Percentiles rank a stretch among this genome's conserved stretches.
Evolutionary conservation across 2,888 invertebrate genomes (phyloP).

Genomic region (Tryphoninae sp.): DNA sequence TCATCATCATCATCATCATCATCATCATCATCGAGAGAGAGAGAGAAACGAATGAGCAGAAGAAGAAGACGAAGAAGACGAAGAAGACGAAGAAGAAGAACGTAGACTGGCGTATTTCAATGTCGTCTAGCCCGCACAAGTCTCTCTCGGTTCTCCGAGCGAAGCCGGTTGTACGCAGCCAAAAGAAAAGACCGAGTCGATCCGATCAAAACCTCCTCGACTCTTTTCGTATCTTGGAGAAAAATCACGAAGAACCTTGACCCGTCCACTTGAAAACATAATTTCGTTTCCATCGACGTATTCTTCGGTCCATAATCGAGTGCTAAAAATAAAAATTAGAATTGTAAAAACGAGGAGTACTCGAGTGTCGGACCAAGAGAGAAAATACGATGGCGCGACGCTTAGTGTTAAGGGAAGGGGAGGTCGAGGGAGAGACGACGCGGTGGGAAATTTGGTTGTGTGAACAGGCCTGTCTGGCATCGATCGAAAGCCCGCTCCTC

Average conservation of each 20-base stretch:
- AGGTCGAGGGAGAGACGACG: slow-evolving; percentile 36
- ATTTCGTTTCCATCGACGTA: background rate
- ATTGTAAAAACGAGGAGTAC: background rate
- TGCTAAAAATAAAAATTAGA: background rate
- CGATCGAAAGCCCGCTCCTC: slow-evolving; percentile 75
- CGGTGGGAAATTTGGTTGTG: slow-evolving; percentile 78
- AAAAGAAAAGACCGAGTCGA: slow-evolving; percentile 12
- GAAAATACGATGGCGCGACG: background rate
- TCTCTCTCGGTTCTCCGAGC: slow-evolving; percentile 52
- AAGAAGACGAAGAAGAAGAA: slow-evolving; percentile 36
- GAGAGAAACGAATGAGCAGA: slow-evolving; percentile 11
- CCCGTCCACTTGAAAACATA: slow-evolving; percentile 2
- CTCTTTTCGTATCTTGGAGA: background rate
- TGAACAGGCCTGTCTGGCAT: slow-evolving; percentile 81
- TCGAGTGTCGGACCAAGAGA: background rate
- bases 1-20: background rate
- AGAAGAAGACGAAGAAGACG: slow-evolving; percentile 42
- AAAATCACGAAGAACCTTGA: background rate
- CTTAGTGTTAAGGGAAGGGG: background rate
- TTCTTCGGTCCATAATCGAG: background rate
- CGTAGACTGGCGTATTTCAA: slow-evolving; percentile 65
- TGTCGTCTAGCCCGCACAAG: slow-evolving; percentile 62
- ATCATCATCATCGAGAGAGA: slow-evolving; percentile 2
- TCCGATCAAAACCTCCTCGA: background rate
- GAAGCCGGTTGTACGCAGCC: slow-evolving; percentile 58